Conservation (phyloP, 1,140 invertebrate species). For the Bombus soroeensis region DNA sequence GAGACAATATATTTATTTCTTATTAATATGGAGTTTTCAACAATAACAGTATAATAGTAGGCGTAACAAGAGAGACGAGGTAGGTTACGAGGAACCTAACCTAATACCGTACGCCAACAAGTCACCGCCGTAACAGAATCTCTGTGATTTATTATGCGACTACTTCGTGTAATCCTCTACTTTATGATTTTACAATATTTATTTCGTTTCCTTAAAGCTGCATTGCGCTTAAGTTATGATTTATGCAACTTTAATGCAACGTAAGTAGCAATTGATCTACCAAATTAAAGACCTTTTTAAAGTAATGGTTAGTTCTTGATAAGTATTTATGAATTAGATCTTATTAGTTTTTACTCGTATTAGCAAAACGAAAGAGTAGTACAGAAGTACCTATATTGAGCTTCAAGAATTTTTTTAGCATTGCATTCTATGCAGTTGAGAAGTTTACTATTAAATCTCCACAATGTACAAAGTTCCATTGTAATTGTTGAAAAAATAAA, state of each 20-base stretch:
- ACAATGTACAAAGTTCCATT: conserved; percentile 5
- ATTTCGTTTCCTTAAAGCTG: conserved; percentile 39
- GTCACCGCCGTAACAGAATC: conserved; percentile 74
- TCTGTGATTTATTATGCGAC: conserved; percentile 24
- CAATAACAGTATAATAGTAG: conserved; percentile 83
- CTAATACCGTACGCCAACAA: conserved; percentile 81
- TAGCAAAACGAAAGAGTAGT: neutral
- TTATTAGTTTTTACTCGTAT: neutral
- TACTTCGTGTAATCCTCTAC: conserved; percentile 2
- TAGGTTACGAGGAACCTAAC: conserved; percentile 81
- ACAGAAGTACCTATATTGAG: neutral
- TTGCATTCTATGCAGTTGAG: conserved; percentile 24
- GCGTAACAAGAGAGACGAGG: conserved; percentile 82
- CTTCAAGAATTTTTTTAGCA: neutral
- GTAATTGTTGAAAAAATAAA: conserved; percentile 35
- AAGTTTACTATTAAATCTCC: neutral
- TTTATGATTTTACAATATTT: conserved; percentile 22
- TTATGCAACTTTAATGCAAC: conserved; percentile 26
- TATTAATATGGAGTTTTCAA: conserved; percentile 82
- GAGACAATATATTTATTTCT: conserved; percentile 83
- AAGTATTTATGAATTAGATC: neutral
- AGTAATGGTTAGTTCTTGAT: neutral
- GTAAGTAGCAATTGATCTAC: neutral
- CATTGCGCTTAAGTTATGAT: too few species aligned
- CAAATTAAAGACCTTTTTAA: neutral